Percentiles rank a stretch among this genome's conserved stretches.
Conservation (phyloP, 2,888 invertebrate genomes). For the Acleris cristana region DNA sequence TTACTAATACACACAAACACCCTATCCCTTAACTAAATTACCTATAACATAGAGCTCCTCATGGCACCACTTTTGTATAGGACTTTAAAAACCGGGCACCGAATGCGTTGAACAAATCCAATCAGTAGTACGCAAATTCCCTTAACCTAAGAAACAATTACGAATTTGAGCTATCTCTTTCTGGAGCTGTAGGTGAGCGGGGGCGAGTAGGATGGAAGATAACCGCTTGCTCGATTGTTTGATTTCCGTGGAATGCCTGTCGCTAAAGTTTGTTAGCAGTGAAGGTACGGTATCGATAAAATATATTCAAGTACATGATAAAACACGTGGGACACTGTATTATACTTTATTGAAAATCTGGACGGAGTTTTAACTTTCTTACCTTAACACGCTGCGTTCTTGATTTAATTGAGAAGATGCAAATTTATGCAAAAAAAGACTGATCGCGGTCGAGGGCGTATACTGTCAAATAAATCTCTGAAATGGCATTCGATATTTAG, state of each 20-base stretch:
- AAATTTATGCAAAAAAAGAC: too few relatives aligned
- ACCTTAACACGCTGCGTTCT: too few relatives aligned
- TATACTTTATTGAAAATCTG: neutral
- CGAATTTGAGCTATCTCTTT: slow-evolving; percentile 13
- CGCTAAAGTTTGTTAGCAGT: slow-evolving; percentile 31
- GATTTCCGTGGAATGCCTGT: slow-evolving; percentile 55
- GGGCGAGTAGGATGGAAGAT: slow-evolving; percentile 40
- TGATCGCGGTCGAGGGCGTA: too few relatives aligned
- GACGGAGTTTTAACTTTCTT: too few relatives aligned
- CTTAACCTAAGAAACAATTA: slow-evolving; percentile 27
- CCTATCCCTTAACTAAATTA: too few relatives aligned
- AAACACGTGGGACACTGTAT: neutral
- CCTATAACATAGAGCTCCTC: too few relatives aligned
- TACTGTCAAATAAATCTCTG: too few relatives aligned
- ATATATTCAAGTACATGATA: slow-evolving; percentile 1
- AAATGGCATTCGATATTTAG: too few relatives aligned
- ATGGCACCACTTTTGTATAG: too few relatives aligned
- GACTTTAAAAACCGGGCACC: too few relatives aligned
- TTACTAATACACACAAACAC: too few relatives aligned
- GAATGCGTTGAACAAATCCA: slow-evolving; percentile 19
- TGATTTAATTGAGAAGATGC: too few relatives aligned
- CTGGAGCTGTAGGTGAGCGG: neutral
- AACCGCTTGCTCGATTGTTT: slow-evolving; percentile 61
- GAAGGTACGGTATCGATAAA: slow-evolving; percentile 2
- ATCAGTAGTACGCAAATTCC: slow-evolving; percentile 24